Base-by-base conservation (phyloP, 2,797 vertebrate genomes). In the Neosilurus mollespiculum region DNA sequence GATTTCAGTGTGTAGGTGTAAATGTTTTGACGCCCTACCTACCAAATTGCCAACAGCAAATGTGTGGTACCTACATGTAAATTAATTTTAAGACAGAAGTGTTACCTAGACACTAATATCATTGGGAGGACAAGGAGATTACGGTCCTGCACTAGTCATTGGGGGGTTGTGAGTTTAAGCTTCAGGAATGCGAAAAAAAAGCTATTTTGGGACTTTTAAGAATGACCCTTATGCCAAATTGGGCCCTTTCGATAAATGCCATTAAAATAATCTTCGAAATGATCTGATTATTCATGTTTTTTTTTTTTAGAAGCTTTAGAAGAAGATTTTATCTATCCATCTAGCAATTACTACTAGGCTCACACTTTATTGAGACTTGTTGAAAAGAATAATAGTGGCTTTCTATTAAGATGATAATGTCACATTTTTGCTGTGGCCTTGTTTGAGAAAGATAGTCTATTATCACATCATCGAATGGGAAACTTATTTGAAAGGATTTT, bases 1-100 rank as follows among this genome's bases (percentile, higher is more conserved):
- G 94, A 97, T 98, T 75, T 99, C 97, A 91, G 98, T 99, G 90
- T 97, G 98, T 99, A 96, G 97, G 98, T 99, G 82, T 79, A n/a
- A 37, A 16, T 43, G 43, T 22, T 59, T 9, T 22, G 1, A n/a
- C 10, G 15, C 22, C 3, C 3, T n/a, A 49, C 3, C 12, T 62
- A 15, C 15, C 49, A 20, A 18, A 49, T 78, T 9, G n/a, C 59
- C 8, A 24, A 64, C 14, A 49, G 58, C 59, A 64, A 64, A 78
- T 64, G 1, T 49, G 26, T 59, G 6, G 26, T 62, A 22, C 26
- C 18, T n/a, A 51, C 9, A 64, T 26, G 4, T 18, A 8, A 24
- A 78, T 62, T 6, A 14, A 64, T 37, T 59, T 34, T 1, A 54
- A 15, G 53, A n/a, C 67, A 49, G 37, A 49, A 71, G 5, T 22